Evolutionary conservation across 2,888 invertebrate genomes (phyloP).

Genomic region (Chouioia cunea): DNA sequence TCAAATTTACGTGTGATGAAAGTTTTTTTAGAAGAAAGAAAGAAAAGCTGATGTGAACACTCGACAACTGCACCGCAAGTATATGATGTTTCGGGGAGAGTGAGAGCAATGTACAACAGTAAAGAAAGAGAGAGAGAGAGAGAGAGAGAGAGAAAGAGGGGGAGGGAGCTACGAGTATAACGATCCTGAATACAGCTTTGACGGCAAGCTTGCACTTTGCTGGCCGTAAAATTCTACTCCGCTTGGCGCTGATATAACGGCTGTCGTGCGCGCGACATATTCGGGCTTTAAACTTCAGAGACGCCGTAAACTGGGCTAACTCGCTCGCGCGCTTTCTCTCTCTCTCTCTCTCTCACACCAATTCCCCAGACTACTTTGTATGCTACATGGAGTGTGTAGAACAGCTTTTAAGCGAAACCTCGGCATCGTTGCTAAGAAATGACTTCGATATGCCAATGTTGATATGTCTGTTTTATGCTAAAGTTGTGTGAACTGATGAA

Average conservation of each 20-base stretch:
- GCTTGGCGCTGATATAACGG: constrained; percentile 35
- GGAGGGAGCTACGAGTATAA: too few species aligned
- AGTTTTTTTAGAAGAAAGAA: neutral
- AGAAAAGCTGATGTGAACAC: too few species aligned
- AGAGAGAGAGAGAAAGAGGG: too few species aligned
- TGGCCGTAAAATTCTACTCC: constrained; percentile 48
- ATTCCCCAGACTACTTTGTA: neutral
- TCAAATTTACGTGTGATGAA: neutral
- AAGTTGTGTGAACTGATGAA: too few species aligned
- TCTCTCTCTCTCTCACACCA: neutral
- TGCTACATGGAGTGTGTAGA: neutral
- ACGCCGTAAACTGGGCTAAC: constrained; percentile 50
- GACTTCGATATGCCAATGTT: neutral
- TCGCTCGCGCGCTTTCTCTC: constrained; percentile 4
- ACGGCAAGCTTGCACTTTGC: constrained; percentile 39
- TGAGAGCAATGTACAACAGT: too few species aligned
- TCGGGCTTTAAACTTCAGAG: constrained; percentile 49
- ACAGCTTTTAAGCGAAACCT: too few species aligned
- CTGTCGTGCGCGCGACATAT: constrained; percentile 47
- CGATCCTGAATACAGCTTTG: neutral
- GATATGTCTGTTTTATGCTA: too few species aligned
- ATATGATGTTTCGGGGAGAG: too few species aligned
- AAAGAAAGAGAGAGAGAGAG: too few species aligned
- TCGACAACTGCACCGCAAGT: too few species aligned
- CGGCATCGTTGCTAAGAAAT: too few species aligned